These are phyloP conservation scores for Bugula neritina DNA, from an alignment of 2,888 invertebrate genomes.

Conservation along the genomic window DNA sequence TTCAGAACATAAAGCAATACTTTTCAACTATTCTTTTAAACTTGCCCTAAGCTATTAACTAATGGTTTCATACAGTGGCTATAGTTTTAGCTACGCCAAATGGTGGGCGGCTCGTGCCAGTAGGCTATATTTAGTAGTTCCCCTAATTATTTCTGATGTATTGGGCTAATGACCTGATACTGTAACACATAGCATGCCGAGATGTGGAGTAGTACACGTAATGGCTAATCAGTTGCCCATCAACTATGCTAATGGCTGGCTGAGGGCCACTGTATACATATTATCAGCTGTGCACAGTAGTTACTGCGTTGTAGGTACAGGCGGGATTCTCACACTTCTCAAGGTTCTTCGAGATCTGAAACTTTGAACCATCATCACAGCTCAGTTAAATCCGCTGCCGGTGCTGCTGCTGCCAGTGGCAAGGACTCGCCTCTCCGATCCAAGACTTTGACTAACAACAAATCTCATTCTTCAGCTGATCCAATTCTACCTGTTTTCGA, in stretches of 20 bases:
- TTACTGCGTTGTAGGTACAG: not conserved
- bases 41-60: too few species aligned
- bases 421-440: not conserved
- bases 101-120: too few species aligned
- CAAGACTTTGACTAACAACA: not conserved
- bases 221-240: not conserved
- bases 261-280: not conserved
- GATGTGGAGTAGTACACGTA: too few species aligned
- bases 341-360: slow-evolving; percentile 3
- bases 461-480: not conserved
- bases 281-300: not conserved
- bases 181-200: too few species aligned
- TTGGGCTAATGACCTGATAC: not conserved
- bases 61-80: too few species aligned
- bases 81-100: too few species aligned
- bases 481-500: not conserved
- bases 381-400: not conserved
- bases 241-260: not conserved
- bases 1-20: too few species aligned
- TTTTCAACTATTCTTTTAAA: too few species aligned
- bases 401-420: not conserved
- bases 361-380: not conserved
- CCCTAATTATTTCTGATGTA: too few species aligned
- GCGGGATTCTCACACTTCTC: slow-evolving; percentile 6
- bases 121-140: too few species aligned